phyloP scores from a whole-genome alignment of 2,113 vertebrate genomes.

The Ondatra zibethicus region DNA sequence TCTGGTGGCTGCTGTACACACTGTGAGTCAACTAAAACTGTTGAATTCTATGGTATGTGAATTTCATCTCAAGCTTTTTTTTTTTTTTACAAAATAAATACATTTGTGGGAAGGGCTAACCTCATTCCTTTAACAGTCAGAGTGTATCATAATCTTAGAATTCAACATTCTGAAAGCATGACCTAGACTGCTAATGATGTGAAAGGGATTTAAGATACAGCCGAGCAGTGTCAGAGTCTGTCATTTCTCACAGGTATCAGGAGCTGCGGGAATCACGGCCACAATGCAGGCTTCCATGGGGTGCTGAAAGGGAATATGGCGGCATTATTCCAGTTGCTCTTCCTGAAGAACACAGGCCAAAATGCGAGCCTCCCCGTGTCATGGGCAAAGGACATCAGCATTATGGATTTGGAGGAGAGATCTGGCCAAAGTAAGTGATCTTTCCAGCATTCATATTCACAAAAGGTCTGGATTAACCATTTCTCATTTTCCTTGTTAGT shows the following conservation, averaged over 20 bases:
- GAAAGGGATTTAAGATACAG: background rate
- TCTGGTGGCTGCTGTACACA: background rate
- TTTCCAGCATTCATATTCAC: background rate
- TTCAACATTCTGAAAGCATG: background rate
- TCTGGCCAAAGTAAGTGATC: conserved; percentile 78
- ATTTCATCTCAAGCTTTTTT: conserved; percentile 4
- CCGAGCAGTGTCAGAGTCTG: background rate
- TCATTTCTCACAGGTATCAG: conserved; percentile 75
- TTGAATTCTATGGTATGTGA: background rate
- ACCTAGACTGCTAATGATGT: background rate
- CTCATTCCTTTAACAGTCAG: background rate
- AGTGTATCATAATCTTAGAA: background rate
- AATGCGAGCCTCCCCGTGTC: conserved; percentile 53
- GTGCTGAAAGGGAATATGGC: conserved; percentile 70
- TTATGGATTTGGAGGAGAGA: conserved; percentile 80
- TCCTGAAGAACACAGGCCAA: conserved; percentile 76
- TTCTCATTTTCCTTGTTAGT: conserved; percentile 19
- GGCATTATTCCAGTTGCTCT: conserved; percentile 22
- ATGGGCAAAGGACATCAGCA: conserved; percentile 81
- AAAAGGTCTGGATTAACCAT: background rate
- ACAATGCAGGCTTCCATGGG: conserved; percentile 67
- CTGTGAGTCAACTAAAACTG: background rate
- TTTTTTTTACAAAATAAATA: conserved; percentile 12
- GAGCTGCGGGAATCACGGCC: conserved; percentile 69
- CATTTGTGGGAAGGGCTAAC: background rate